Percentiles rank a stretch among this genome's conserved stretches.
phyloP scores from a whole-genome alignment of 30 jellyfish, hydroid and myxozoan genomes.

The Hydractinia echinata region DNA sequence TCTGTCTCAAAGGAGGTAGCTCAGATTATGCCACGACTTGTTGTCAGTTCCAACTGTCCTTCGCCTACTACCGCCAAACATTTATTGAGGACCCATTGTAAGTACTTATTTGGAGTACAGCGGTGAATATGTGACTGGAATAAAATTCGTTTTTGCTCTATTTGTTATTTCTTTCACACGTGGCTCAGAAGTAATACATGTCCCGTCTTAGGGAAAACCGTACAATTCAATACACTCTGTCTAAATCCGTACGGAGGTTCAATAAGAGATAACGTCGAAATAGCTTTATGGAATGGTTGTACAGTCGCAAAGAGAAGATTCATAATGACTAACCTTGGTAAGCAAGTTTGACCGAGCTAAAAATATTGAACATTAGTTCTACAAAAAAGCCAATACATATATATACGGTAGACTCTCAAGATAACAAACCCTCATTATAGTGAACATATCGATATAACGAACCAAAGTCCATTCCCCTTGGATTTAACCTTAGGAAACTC shows the following conservation, averaged over 20 bases:
- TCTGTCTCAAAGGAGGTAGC: slow-evolving; percentile 40
- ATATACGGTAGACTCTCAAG: background rate
- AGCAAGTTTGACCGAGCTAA: background rate
- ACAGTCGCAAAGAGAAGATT: background rate
- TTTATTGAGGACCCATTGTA: background rate
- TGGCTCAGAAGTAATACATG: background rate
- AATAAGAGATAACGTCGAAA: slow-evolving; percentile 32
- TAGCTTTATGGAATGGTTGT: slow-evolving; percentile 72
- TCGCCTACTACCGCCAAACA: slow-evolving; percentile 6
- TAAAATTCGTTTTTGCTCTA: too few species aligned
- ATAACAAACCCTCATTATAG: too few species aligned
- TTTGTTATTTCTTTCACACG: too few species aligned
- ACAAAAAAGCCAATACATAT: too few species aligned
- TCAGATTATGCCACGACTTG: slow-evolving; percentile 19
- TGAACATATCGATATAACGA: too few species aligned
- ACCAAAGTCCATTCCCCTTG: too few species aligned
- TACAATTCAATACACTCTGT: slow-evolving; percentile 46
- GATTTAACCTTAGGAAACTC: too few species aligned
- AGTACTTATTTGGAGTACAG: background rate
- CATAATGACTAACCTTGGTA: slow-evolving; percentile 46
- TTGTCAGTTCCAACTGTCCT: slow-evolving; percentile 48
- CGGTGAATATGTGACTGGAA: too few species aligned
- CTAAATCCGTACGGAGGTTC: slow-evolving; percentile 60
- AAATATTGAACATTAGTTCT: too few species aligned
- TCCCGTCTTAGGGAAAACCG: slow-evolving; percentile 27